A percentile compares a stretch with the other conserved stretches of the same genome.
These are phyloP conservation scores for Archips xylosteana DNA, from an alignment of 2,888 invertebrate species.

Conservation along the genomic window DNA sequence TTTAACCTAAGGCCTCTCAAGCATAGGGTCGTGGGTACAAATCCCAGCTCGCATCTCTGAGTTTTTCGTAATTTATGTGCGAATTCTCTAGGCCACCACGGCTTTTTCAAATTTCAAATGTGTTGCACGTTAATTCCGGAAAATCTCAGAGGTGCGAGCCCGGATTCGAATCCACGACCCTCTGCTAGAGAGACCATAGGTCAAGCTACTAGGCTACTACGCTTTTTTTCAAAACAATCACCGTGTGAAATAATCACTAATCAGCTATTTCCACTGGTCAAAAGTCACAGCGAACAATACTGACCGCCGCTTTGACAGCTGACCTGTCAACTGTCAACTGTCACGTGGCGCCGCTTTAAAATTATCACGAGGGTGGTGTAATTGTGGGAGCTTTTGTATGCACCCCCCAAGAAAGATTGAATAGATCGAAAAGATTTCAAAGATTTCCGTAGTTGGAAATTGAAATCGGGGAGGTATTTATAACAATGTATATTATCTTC, in stretches of 20 bases:
- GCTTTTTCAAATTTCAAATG: too few relatives aligned
- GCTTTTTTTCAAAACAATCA: neutral
- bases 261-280: conserved; percentile 52
- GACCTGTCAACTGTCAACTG: conserved; percentile 65
- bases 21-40: too few relatives aligned
- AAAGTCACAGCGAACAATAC: conserved; percentile 68
- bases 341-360: conserved; percentile 70
- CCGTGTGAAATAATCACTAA: conserved; percentile 24
- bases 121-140: too few relatives aligned
- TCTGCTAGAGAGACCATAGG: too few relatives aligned
- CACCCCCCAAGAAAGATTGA: conserved; percentile 24
- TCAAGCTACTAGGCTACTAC: too few relatives aligned
- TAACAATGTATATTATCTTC: neutral
- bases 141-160: too few relatives aligned
- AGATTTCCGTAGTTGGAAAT: neutral
- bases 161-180: too few relatives aligned
- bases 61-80: too few relatives aligned
- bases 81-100: too few relatives aligned
- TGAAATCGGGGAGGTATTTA: neutral
- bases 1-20: too few relatives aligned
- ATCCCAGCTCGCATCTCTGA: too few relatives aligned
- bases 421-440: conserved; percentile 42
- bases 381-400: conserved; percentile 55
- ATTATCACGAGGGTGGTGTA: conserved; percentile 66
- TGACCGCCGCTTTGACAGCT: conserved; percentile 64